Conservation (phyloP, 2,113 vertebrate species). For the Rhinopithecus roxellana region DNA sequence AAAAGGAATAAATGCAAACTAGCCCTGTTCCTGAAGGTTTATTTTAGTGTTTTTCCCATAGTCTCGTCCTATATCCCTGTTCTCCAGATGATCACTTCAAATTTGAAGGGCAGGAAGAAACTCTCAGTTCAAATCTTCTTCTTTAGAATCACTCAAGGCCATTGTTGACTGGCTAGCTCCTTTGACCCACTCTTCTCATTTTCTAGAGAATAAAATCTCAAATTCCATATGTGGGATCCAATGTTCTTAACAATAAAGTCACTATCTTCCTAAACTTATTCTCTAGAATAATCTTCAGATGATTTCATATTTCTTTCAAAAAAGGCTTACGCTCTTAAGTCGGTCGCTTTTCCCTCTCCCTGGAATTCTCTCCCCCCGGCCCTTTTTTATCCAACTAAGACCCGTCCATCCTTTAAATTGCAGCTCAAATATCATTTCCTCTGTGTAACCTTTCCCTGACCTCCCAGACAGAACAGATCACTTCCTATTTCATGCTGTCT, state of each 20-base stretch:
- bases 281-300: neutral
- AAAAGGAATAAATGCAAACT: neutral
- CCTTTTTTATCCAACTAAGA: conserved; percentile 27
- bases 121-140: neutral
- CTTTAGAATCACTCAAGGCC: neutral
- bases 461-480: conserved; percentile 25
- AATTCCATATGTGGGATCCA: neutral
- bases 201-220: neutral
- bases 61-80: neutral
- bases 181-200: neutral
- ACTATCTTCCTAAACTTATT: neutral
- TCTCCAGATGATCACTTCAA: neutral
- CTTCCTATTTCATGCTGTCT: conserved; percentile 35
- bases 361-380: neutral
- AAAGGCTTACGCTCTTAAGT: neutral
- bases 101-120: neutral
- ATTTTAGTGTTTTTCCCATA: neutral
- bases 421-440: conserved; percentile 64
- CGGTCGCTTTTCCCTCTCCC: neutral
- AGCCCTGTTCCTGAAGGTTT: accelerated
- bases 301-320: neutral
- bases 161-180: neutral
- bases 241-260: neutral
- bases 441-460: conserved; percentile 48
- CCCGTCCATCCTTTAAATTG: conserved; percentile 64